These are phyloP conservation scores for Himantopus leucocephalus DNA, from an alignment of 2,113 vertebrate species.

Conservation along the genomic window DNA sequence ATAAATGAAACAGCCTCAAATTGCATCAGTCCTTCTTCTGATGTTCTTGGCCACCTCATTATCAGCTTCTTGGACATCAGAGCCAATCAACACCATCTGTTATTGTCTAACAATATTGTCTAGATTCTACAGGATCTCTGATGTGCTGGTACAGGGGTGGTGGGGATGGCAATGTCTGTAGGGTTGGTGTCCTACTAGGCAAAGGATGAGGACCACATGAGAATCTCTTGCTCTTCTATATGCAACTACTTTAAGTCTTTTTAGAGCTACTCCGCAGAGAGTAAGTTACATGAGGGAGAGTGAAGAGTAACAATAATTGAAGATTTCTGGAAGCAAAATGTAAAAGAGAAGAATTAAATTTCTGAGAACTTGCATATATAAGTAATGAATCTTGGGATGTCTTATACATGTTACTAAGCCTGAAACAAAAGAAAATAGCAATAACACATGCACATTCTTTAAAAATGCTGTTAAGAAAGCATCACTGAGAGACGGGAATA, in stretches of 20 bases:
- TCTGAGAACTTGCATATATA: not conserved
- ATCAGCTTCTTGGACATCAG: not conserved
- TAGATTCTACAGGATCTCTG: not conserved
- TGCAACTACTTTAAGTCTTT: not conserved
- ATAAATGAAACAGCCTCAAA: not conserved
- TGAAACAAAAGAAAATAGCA: not conserved
- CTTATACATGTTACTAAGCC: not conserved
- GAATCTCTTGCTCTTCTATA: not conserved
- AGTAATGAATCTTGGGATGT: not conserved
- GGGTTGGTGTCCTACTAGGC: not conserved
- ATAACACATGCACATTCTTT: not conserved
- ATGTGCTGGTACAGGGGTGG: not conserved
- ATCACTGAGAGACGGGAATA: fast-evolving
- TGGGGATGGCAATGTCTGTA: not conserved
- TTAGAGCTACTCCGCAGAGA: not conserved
- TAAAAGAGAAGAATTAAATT: not conserved
- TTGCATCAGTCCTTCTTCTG: not conserved
- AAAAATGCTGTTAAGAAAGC: not conserved
- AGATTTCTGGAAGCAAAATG: not conserved
- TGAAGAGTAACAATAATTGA: not conserved
- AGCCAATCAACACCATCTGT: not conserved
- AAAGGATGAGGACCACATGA: not conserved
- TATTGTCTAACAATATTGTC: not conserved
- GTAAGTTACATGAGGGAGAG: not conserved
- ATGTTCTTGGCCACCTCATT: not conserved